Evolutionary conservation across 2,797 vertebrate genomes (phyloP).

Genomic region (Chromobotia macracanthus): DNA sequence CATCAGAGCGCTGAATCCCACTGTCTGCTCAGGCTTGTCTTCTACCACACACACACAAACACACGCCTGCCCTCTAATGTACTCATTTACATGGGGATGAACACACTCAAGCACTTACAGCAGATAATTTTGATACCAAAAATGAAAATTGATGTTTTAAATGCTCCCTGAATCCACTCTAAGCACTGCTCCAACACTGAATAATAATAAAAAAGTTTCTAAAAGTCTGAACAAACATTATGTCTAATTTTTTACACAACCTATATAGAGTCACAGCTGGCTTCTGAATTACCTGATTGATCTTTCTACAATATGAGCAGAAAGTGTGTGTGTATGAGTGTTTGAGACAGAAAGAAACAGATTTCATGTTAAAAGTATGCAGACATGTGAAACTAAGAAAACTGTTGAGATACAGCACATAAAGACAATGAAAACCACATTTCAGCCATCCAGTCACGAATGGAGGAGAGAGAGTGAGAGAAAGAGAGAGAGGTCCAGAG

Average conservation of each 20-base stretch:
- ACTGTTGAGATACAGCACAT: slow-evolving; percentile 26
- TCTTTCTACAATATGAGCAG: slow-evolving; percentile 45
- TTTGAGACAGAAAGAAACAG: slow-evolving; percentile 20
- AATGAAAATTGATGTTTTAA: slow-evolving; percentile 56
- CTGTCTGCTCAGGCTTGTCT: background rate
- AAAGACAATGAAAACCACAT: slow-evolving; percentile 57
- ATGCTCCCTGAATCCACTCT: slow-evolving; percentile 52
- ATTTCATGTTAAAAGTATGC: slow-evolving; percentile 59
- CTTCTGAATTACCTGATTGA: slow-evolving; percentile 52
- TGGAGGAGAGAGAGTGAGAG: slow-evolving; percentile 17
- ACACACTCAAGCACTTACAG: slow-evolving; percentile 65
- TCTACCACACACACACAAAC: background rate
- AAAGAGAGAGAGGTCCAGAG: slow-evolving; percentile 4
- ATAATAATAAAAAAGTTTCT: slow-evolving; percentile 8
- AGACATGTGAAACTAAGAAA: slow-evolving; percentile 45
- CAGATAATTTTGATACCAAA: slow-evolving; percentile 54
- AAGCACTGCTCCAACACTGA: slow-evolving; percentile 23
- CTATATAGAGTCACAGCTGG: slow-evolving; percentile 49
- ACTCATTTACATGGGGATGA: background rate
- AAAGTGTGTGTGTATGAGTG: background rate
- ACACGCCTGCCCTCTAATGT: background rate
- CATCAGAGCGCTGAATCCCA: no score
- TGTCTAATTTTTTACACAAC: slow-evolving; percentile 12
- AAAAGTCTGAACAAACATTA: slow-evolving; percentile 20
- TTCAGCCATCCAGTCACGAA: slow-evolving; percentile 43